Evolutionary conservation across 2,113 vertebrate genomes (phyloP), one percentile per base, ranked within the genome.

Genomic region (Hyperopisus bebe): DNA sequence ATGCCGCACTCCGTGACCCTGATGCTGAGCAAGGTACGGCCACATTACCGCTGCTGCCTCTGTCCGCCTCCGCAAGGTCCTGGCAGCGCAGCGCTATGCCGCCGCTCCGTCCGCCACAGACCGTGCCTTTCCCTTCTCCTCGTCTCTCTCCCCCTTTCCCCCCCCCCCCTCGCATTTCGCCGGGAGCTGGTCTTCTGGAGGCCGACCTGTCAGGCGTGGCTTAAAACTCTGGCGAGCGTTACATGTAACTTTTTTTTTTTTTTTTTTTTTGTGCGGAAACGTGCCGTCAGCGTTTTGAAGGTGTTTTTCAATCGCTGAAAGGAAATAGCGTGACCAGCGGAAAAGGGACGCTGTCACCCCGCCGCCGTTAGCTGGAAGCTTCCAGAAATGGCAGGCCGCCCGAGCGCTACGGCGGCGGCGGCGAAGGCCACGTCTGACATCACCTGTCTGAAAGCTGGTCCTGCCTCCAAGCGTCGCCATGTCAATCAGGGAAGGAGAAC

Each of bases 1-100:
- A 97, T 93, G 97, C 98, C 94, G 95, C 96, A 93, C 94, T 97
- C 90, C 97, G 96, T 94, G 96, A 97, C 94, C 95, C 95, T 94
- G 96, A 97, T 94, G 95, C 93, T 89, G 95, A 94, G 35, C 95
- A 95, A 97, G 98, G 97, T 99, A 96, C n/a, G 90, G 90, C 91
- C 92, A 90, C 90, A 90, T 91, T 92, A 92, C 27, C 13, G 17
- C 48, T 51, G 27, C 85, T 39, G 85, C 85, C 50, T 27, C 21
- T 21, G 13, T 19, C 44, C 2, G 6, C 85, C 13, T n/a, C 44
- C 5, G 47, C 50, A 39, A 39, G 31, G 70, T 77, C 70, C 6
- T 1, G 13, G 31, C 27, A 74, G 13, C 21, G 35, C 74, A 80
- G 74, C 11, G 5, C 74, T 80, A 42, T 42, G 15, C 74, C 70